These are phyloP conservation scores for Piaya cayana DNA, from an alignment of 2,113 vertebrate genomes.

Conservation along the genomic window DNA sequence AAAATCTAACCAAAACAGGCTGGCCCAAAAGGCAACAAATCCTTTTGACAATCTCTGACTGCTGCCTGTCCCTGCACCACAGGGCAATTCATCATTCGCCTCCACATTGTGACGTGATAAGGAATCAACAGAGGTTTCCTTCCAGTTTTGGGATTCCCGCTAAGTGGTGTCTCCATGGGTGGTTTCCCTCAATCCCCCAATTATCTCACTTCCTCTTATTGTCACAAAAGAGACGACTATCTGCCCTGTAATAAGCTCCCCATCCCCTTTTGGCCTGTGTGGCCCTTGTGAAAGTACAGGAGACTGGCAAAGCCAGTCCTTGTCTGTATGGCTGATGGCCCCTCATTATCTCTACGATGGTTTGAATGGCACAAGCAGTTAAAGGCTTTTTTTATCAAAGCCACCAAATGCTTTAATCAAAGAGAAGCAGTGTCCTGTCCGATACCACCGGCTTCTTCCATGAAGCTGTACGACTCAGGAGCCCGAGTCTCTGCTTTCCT, in stretches of 20 bases:
- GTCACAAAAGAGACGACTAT: conserved; percentile 67
- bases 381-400: conserved; percentile 74
- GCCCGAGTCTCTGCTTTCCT: neutral
- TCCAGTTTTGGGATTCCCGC: conserved; percentile 77
- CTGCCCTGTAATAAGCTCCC: conserved; percentile 41
- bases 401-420: conserved; percentile 63
- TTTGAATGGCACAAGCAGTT: conserved; percentile 55
- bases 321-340: conserved; percentile 28
- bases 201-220: conserved; percentile 84
- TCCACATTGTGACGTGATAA: conserved; percentile 66
- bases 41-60: neutral
- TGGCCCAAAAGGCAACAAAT: neutral
- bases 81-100: conserved; percentile 70
- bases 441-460: neutral
- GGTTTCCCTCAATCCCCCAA: conserved; percentile 66
- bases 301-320: neutral
- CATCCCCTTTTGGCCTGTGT: neutral
- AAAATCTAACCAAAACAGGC: neutral
- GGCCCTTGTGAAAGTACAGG: conserved; percentile 13
- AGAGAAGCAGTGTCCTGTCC: conserved; percentile 26
- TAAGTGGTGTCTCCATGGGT: conserved; percentile 78
- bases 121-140: conserved; percentile 73
- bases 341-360: conserved; percentile 67
- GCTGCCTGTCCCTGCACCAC: neutral
- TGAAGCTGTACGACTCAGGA: neutral